phyloP scores from a whole-genome alignment of 2,113 vertebrate species.

The Nesogale talazaci region DNA sequence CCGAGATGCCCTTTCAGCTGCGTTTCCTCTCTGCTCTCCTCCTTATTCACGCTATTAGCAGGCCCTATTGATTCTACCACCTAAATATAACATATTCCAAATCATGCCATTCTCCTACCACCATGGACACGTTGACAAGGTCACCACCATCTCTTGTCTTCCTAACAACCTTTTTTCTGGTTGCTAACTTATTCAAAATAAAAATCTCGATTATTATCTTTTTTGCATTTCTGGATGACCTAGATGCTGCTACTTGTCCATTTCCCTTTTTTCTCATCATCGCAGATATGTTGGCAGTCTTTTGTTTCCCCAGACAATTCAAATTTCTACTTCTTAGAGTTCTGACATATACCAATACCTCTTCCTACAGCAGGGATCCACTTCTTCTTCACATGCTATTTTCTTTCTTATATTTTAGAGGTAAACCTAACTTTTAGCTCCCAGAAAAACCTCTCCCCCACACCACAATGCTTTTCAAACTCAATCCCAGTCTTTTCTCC shows the following conservation, averaged over 20 bases:
- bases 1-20: background rate
- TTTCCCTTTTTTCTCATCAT: background rate
- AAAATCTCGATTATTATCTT: background rate
- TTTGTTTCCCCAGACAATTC: background rate
- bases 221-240: background rate
- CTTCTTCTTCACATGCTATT: background rate
- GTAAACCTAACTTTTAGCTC: background rate
- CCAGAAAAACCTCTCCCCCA: background rate
- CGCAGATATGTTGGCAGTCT: background rate
- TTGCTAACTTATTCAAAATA: background rate
- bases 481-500: background rate
- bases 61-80: background rate
- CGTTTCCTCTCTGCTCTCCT: background rate
- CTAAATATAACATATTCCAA: background rate
- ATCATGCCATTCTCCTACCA: background rate
- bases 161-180: no score
- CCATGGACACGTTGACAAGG: background rate
- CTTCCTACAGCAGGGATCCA: background rate
- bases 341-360: background rate
- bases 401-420: background rate
- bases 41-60: background rate
- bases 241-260: background rate
- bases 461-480: background rate
- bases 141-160: background rate
- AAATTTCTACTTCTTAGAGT: background rate